These are phyloP conservation scores for Athalia circularis DNA, from an alignment of 2,888 invertebrate genomes.

Conservation along the genomic window DNA sequence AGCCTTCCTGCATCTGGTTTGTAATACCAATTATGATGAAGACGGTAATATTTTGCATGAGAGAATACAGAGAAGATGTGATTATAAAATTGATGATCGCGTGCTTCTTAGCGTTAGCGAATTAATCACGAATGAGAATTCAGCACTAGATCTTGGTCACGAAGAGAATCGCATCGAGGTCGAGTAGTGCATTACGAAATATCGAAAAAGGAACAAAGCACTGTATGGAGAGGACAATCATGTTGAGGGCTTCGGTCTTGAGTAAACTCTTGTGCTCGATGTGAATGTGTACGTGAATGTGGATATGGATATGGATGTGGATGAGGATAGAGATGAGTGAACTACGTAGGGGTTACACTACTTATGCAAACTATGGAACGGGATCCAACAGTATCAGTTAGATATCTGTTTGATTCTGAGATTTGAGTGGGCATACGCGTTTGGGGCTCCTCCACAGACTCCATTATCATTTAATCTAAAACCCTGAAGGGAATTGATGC, in stretches of 20 bases:
- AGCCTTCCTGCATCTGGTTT: neutral
- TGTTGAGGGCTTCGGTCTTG: constrained; percentile 21
- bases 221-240: constrained; percentile 12
- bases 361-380: constrained; percentile 35
- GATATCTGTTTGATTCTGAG: constrained; percentile 32
- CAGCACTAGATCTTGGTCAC: constrained; percentile 13
- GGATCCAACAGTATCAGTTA: constrained; percentile 17
- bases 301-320: constrained; percentile 7
- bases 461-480: constrained; percentile 61
- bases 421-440: constrained; percentile 36
- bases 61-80: neutral
- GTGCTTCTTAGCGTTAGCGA: neutral
- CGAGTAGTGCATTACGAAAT: constrained; percentile 17
- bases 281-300: neutral
- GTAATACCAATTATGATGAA: too few species aligned
- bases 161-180: constrained; percentile 28
- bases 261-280: constrained; percentile 12
- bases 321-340: neutral
- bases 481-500: constrained; percentile 50
- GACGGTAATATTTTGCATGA: neutral
- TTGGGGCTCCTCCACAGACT: constrained; percentile 17
- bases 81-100: neutral
- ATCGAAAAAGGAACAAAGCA: neutral
- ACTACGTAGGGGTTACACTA: constrained; percentile 18
- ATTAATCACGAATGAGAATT: constrained; percentile 5